phyloP scores from a whole-genome alignment of 30 jellyfish, hydroid and myxozoan genomes.

The Pseudorhiza aurosa region DNA sequence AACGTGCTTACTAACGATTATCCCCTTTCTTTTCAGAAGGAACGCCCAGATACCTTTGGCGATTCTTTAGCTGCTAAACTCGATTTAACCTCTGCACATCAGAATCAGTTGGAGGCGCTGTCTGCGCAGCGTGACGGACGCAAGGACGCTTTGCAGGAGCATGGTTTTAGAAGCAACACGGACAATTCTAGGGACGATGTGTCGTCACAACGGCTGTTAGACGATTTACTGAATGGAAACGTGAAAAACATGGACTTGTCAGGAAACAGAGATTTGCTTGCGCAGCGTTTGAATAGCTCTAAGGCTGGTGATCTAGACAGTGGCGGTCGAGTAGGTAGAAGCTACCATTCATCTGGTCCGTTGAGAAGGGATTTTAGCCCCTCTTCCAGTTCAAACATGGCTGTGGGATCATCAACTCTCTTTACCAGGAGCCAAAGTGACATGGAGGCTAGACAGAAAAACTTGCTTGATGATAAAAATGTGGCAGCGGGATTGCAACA shows the following conservation, averaged over 20 bases:
- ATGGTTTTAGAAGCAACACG: background rate
- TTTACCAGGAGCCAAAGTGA: constrained; percentile 10
- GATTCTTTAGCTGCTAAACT: constrained; percentile 11
- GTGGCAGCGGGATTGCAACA: background rate
- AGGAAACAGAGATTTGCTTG: background rate
- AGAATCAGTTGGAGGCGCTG: constrained; percentile 1
- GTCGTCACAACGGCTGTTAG: constrained; percentile 3
- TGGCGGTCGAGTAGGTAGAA: background rate
- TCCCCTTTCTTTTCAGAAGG: constrained; percentile 49
- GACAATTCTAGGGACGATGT: background rate
- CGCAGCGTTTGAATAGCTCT: background rate
- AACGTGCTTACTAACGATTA: too few relatives aligned
- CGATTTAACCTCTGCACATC: constrained; percentile 2
- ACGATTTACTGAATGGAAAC: constrained; percentile 6
- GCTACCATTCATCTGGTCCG: constrained; percentile 2
- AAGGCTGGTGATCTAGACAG: background rate
- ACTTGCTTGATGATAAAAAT: background rate
- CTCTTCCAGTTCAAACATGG: background rate
- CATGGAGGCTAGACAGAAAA: background rate
- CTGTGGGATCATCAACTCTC: constrained; percentile 15
- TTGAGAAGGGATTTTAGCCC: constrained; percentile 23
- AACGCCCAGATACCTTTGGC: constrained; percentile 5
- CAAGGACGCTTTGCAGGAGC: constrained; percentile 2
- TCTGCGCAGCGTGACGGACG: background rate
- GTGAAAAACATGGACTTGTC: background rate